phyloP scores from a whole-genome alignment of 2,113 vertebrate species.

The Pimephales promelas region DNA sequence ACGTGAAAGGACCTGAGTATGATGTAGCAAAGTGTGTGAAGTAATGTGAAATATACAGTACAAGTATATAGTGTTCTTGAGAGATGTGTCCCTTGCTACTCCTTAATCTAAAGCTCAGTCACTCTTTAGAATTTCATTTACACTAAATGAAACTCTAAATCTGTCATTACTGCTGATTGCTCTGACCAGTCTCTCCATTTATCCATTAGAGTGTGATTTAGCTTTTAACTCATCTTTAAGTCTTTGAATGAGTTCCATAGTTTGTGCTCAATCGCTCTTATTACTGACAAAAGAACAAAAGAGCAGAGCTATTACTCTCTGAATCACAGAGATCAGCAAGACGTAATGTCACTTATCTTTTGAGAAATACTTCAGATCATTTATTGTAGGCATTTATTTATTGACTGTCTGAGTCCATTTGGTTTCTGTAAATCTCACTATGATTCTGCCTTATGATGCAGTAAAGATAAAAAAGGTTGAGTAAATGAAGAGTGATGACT shows the following conservation, averaged over 20 bases:
- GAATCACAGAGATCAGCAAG: neutral
- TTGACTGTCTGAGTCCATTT: neutral
- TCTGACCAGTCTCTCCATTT: neutral
- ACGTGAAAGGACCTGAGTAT: neutral
- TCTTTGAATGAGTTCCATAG: constrained; percentile 5
- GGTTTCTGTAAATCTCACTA: neutral
- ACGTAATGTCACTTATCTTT: neutral
- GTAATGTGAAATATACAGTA: neutral
- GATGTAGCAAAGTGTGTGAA: neutral
- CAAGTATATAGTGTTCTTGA: neutral
- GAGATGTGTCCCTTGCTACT: neutral
- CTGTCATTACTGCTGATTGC: constrained; percentile 29
- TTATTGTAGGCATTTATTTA: neutral
- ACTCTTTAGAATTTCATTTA: neutral
- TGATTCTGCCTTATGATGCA: neutral
- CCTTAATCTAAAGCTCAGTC: constrained; percentile 3
- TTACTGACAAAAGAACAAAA: neutral
- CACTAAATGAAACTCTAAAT: neutral
- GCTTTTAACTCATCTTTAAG: constrained; percentile 21
- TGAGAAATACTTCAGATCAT: neutral
- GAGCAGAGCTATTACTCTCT: neutral
- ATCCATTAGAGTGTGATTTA: neutral
- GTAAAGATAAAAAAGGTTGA: neutral
- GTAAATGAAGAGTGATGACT: neutral
- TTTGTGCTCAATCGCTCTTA: constrained; percentile 5